These are phyloP conservation scores for Bombus difficillimus DNA, from an alignment of 1,140 invertebrate genomes.

Conservation along the genomic window DNA sequence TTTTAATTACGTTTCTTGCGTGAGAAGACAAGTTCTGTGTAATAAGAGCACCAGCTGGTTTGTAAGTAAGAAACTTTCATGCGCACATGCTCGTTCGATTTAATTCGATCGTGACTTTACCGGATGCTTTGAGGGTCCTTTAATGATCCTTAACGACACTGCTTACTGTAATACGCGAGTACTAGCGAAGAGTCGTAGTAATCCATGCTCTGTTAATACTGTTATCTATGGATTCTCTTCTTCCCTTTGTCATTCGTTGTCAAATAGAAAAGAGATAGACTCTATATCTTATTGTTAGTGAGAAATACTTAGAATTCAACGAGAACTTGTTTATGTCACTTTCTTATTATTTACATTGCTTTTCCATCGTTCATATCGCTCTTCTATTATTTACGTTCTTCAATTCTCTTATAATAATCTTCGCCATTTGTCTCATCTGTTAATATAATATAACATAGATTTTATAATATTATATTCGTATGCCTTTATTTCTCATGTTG, in stretches of 20 bases:
- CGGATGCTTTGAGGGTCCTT: slow-evolving; percentile 63
- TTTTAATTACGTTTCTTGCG: neutral
- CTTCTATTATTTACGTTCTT: neutral
- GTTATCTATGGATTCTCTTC: neutral
- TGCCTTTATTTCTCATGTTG: neutral
- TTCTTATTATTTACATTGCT: neutral
- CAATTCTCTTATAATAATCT: neutral
- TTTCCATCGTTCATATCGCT: neutral
- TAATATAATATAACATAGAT: neutral
- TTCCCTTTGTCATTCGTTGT: neutral
- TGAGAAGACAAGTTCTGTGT: neutral
- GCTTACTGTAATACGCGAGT: slow-evolving; percentile 47
- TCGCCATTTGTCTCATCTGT: neutral
- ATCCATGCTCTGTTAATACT: slow-evolving; percentile 29
- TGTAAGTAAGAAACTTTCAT: slow-evolving; percentile 17
- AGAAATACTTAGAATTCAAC: neutral
- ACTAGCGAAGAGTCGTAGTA: slow-evolving; percentile 32
- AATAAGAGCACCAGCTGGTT: neutral
- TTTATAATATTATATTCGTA: neutral
- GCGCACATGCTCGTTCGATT: slow-evolving; percentile 27
- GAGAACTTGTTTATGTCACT: neutral
- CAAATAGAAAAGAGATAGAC: too few relatives aligned
- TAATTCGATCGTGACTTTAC: slow-evolving; percentile 63
- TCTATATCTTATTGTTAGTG: neutral
- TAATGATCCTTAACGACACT: slow-evolving; percentile 52